Evolutionary conservation across 2,113 vertebrate genomes (phyloP).

Genomic region (Antidorcas marsupialis): DNA sequence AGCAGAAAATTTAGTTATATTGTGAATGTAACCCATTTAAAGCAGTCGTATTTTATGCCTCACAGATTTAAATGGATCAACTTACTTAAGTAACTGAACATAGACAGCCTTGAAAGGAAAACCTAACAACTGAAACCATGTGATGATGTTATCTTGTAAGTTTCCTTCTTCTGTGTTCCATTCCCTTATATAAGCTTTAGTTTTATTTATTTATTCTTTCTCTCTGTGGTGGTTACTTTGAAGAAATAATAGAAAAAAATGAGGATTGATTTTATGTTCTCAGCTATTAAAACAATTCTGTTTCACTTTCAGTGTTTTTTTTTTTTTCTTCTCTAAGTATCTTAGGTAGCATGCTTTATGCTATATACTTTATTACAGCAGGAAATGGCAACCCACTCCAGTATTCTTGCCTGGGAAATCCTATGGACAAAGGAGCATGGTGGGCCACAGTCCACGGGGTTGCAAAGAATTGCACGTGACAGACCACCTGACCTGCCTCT

Average conservation of each 20-base stretch:
- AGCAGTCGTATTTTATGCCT: slow-evolving; percentile 41
- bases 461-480: not conserved
- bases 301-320: not conserved
- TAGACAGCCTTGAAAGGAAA: not conserved
- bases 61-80: slow-evolving; percentile 36
- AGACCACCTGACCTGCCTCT: too few relatives aligned
- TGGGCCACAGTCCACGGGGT: not conserved
- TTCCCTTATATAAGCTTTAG: not conserved
- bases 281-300: not conserved
- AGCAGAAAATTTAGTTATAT: slow-evolving; percentile 53
- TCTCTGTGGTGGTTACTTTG: not conserved
- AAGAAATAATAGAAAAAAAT: not conserved
- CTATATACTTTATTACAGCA: not conserved
- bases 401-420: not conserved
- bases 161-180: not conserved
- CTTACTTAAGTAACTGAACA: slow-evolving; percentile 58
- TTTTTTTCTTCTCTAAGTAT: not conserved
- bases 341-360: not conserved
- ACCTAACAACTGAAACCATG: not conserved
- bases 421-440: not conserved
- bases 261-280: not conserved
- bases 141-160: not conserved
- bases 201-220: not conserved
- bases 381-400: not conserved
- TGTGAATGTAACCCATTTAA: slow-evolving; percentile 51